Base-by-base conservation (phyloP, 2,888 invertebrate species). In the Thymelicus sylvestris region DNA sequence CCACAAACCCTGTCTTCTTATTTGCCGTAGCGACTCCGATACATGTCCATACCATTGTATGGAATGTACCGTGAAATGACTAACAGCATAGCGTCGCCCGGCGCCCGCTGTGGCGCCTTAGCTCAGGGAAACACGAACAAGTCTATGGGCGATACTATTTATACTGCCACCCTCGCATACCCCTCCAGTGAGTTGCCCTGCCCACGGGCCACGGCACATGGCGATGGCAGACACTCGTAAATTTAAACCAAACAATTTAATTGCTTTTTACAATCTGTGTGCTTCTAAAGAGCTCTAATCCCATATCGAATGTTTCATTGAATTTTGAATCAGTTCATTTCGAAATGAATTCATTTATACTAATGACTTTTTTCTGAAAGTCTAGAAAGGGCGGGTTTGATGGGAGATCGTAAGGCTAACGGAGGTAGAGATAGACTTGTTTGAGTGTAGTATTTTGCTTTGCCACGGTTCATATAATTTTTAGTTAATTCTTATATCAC, bases 91-190 rank as follows among this genome's bases (percentile, higher is more conserved):
- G 68, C 63, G 12, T 44, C 12, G 44, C 10, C 10, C 50, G 55
- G 0, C 39, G 48, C 47, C 31, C 2, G 31, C 31, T 3, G 3
- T 31, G 70, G 70, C 70, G 70, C 70, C 70, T 64, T 48, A 1
- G 15, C 19, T 47, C 48, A 57, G 63, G 44, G 64, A 50, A 50
- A 64, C 50, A 65, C 59, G 59, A 65, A 64, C 65, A 65, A 70
- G 72, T 72, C 74, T 73, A 79, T 76, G 75, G 81, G 69, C 63
- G 73, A 65, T 74, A 67, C 80, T 87, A 85, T 83, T 85, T 84
- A 87, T 86, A 86, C 78, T 71, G 73, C 69, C 83, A 82, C 86
- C 86, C 87, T 85, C 83, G 80, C 80, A 81, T 86, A 83, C 86
- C 79, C 82, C 73, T 77, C 73, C 77, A 80, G 75, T 83, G 83